Conservation (phyloP, 2,113 vertebrate genomes). For the Litocranius walleri region DNA sequence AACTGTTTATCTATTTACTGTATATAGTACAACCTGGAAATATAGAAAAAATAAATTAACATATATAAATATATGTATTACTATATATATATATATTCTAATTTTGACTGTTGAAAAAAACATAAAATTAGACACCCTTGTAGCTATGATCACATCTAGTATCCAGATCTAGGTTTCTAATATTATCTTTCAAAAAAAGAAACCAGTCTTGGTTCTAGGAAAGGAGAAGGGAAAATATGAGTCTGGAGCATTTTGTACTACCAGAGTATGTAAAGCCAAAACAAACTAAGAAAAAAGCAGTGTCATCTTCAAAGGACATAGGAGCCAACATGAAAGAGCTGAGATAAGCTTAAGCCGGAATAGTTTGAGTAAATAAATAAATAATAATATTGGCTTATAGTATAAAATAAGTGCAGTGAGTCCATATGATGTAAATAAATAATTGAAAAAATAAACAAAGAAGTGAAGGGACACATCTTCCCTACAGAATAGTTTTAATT, state of each 20-base stretch:
- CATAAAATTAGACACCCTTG: not conserved
- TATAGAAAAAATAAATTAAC: not conserved
- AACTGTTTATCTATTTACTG: not conserved
- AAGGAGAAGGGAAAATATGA: not conserved
- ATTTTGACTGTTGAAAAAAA: not conserved
- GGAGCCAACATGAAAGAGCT: not conserved
- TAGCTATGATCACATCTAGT: not conserved
- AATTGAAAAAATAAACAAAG: not conserved
- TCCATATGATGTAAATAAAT: not conserved
- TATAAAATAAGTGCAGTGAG: not conserved
- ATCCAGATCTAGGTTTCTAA: not conserved
- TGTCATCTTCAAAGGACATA: not conserved
- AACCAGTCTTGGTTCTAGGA: not conserved
- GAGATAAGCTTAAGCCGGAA: not conserved
- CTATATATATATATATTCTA: not conserved
- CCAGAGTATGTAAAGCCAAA: not conserved
- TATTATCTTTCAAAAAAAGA: not conserved
- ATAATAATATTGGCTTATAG: not conserved
- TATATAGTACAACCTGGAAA: not conserved
- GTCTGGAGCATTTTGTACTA: not conserved
- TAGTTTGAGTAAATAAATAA: not conserved
- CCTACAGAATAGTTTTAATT: not conserved
- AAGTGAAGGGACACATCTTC: not conserved
- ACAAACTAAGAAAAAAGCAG: not conserved
- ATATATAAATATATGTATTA: not conserved